phyloP scores from a whole-genome alignment of 2,888 invertebrate genomes.

The Serrognathus titanus region DNA sequence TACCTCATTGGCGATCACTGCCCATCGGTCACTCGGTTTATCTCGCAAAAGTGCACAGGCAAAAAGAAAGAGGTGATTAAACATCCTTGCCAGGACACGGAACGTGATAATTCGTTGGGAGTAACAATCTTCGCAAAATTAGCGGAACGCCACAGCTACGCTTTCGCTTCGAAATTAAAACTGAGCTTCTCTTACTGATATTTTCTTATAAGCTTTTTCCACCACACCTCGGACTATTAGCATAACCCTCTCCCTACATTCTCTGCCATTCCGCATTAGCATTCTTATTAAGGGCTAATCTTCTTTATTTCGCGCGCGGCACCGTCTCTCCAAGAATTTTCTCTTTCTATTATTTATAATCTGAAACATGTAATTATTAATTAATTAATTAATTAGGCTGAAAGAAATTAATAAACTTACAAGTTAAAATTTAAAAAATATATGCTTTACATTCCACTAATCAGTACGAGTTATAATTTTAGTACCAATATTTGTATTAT shows the following conservation, averaged over 20 bases:
- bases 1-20: constrained; percentile 37
- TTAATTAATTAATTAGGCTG: too few species aligned
- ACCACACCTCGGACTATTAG: constrained; percentile 34
- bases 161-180: constrained; percentile 40
- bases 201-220: constrained; percentile 42
- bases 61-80: background rate
- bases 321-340: background rate
- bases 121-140: background rate
- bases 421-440: too few species aligned
- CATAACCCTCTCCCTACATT: constrained; percentile 27
- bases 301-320: background rate
- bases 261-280: constrained; percentile 8
- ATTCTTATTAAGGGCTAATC: constrained; percentile 3
- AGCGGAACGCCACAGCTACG: constrained; percentile 5
- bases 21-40: constrained; percentile 39
- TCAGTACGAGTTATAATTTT: too few species aligned
- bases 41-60: background rate
- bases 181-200: constrained; percentile 43
- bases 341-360: too few species aligned
- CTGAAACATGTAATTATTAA: too few species aligned
- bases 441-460: too few species aligned
- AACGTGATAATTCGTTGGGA: background rate
- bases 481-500: too few species aligned
- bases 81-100: background rate
- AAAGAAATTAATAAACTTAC: too few species aligned